Evolutionary conservation across 2,113 vertebrate species (phyloP).

Genomic region (Trichechus manatus): DNA sequence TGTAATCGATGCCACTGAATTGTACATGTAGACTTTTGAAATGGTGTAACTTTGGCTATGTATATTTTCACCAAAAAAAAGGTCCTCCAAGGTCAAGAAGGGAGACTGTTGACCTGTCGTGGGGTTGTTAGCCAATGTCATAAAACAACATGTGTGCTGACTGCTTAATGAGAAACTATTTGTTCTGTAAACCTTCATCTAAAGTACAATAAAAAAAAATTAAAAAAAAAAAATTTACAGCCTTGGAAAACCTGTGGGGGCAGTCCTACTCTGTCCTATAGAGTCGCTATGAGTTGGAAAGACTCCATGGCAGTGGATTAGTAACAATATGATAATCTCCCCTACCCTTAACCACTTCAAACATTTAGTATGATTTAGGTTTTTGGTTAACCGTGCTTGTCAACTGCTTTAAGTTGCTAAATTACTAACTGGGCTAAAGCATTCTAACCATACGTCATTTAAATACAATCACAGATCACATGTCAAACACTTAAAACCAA

Average conservation of each 20-base stretch:
- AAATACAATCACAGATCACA: slow-evolving; percentile 46
- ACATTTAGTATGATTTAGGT: slow-evolving; percentile 60
- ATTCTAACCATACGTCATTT: slow-evolving; percentile 46
- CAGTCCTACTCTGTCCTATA: not conserved
- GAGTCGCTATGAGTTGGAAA: not conserved
- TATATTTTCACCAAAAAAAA: too few species aligned
- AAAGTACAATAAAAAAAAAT: too few species aligned
- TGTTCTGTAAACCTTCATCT: too few species aligned
- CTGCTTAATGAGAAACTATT: too few species aligned
- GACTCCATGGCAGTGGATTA: not conserved
- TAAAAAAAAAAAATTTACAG: not conserved
- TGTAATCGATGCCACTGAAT: too few species aligned
- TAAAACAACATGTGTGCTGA: too few species aligned
- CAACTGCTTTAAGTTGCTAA: slow-evolving; percentile 64
- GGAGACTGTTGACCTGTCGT: too few species aligned
- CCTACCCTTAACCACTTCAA: slow-evolving; percentile 60
- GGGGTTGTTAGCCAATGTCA: too few species aligned
- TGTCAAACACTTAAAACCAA: slow-evolving; percentile 11
- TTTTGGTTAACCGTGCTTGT: slow-evolving; percentile 69
- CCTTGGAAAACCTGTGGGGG: not conserved
- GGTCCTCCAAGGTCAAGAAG: too few species aligned
- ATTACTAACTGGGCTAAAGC: slow-evolving; percentile 48
- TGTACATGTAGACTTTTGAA: too few species aligned
- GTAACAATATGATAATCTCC: slow-evolving; percentile 39
- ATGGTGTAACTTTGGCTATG: too few species aligned